Evolutionary conservation across 2,888 invertebrate species (phyloP).

Genomic region (Thymelicus sylvestris): DNA sequence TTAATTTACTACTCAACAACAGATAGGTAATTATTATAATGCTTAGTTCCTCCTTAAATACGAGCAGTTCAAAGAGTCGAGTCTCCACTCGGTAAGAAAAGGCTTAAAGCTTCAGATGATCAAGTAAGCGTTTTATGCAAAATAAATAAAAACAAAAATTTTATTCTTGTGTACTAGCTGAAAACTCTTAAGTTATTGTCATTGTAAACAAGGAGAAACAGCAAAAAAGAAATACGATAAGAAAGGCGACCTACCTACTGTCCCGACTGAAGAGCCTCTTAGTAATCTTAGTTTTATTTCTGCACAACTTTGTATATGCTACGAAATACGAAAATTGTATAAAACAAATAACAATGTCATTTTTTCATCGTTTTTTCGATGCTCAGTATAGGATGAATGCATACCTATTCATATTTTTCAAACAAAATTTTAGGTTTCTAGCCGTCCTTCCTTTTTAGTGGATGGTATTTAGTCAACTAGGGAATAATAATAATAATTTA

Average conservation of each 20-base stretch:
- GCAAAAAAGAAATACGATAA: slow-evolving; percentile 36
- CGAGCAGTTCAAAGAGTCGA: too few species aligned
- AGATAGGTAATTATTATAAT: too few species aligned
- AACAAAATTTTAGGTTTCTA: too few species aligned
- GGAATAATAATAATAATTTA: too few species aligned
- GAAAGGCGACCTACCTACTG: slow-evolving; percentile 37
- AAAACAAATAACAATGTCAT: slow-evolving; percentile 3
- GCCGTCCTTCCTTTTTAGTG: too few species aligned
- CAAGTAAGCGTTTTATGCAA: neutral
- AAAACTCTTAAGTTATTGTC: slow-evolving; percentile 27
- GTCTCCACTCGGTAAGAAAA: neutral
- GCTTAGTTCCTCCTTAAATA: neutral
- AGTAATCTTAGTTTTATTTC: slow-evolving; percentile 36
- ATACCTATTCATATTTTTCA: too few species aligned
- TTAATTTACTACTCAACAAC: too few species aligned
- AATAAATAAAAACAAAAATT: neutral
- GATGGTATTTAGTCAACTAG: too few species aligned
- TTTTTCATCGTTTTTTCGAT: neutral
- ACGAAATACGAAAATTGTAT: slow-evolving; percentile 5
- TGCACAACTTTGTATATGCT: slow-evolving; percentile 11
- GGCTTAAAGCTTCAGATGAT: neutral
- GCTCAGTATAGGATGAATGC: too few species aligned
- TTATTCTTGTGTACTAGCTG: neutral
- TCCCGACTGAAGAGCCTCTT: slow-evolving; percentile 26
- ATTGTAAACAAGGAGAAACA: slow-evolving; percentile 23